Base-by-base conservation (phyloP, 1,140 invertebrate species). In the Drosophila gunungcola region DNA sequence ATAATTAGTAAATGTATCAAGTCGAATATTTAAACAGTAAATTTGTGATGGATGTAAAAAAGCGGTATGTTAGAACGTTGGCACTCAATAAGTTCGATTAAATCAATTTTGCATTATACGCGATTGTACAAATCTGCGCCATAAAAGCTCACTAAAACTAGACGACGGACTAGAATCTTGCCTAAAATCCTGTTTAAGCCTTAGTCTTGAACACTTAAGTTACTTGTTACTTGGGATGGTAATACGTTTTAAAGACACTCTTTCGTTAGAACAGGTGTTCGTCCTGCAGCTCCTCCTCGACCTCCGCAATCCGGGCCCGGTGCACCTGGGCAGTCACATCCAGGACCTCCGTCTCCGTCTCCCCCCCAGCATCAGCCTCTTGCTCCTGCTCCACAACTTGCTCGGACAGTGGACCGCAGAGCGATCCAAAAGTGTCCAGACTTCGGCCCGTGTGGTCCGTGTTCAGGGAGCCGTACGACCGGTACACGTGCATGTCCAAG, bases 371-470 rank as follows among this genome's bases (percentile, higher is more conserved):
- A 21, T 38, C 60, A n/a, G 42, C 55, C 16, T 52, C 48, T 10
- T 78, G 39, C 10, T 61, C 72, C 9, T 72, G 76, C 12, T 46
- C 39, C n/a, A 82, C 84, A 4, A 62, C 43, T 5, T 81, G 65
- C 7, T 88, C 83, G 7, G 80, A 84, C 4, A 89, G 46, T 0
- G 84, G 85, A 11, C 77, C 85, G 16, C 89, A 91, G 6, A 90
- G 78, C 0, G 90, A 90, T 5, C 82, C 84, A 25, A 91, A 90
- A 1, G 90, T 91, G 42, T 91, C 90, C 10, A 91, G 57, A 42
- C 90, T 91, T 10, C 84, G 67, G 4, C 89, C 85, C 3, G 90
- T 91, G 38, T 75, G 79, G 46, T 91, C 85, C 2, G 89, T 91
- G 29, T 79, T 64, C 4, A 91, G 55, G 2, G 90, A 91, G 13